These are phyloP conservation scores for Mus minutoides DNA, from an alignment of 2,797 vertebrate genomes.

Conservation along the genomic window DNA sequence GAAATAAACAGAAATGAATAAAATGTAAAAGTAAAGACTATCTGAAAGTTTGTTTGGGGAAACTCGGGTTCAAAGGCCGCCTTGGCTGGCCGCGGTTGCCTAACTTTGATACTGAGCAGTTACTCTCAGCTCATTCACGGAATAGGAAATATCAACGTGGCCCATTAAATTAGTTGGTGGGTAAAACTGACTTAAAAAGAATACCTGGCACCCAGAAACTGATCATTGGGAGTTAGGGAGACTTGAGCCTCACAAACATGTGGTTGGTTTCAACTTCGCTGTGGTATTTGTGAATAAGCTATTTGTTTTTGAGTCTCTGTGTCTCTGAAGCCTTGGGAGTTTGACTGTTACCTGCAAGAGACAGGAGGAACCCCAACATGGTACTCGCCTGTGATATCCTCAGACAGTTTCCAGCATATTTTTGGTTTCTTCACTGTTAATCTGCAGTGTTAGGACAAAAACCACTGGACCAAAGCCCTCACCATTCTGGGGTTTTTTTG, in stretches of 20 bases:
- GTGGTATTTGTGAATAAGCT: neutral
- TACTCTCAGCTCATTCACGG: neutral
- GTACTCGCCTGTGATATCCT: neutral
- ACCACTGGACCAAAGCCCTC: neutral
- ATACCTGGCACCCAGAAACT: neutral
- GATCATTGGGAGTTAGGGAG: neutral
- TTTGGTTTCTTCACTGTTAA: neutral
- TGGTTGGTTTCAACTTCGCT: conserved; percentile 4
- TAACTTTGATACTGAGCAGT: neutral
- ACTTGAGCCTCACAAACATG: neutral
- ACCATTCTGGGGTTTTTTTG: no score
- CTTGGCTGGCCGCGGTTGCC: neutral
- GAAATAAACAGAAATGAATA: neutral
- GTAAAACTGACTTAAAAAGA: conserved; percentile 20
- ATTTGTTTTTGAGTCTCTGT: neutral
- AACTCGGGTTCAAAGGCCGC: neutral
- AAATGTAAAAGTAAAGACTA: neutral
- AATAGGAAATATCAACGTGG: neutral
- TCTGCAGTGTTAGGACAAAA: neutral
- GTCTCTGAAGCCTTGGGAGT: neutral
- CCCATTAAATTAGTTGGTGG: neutral
- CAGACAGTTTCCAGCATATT: conserved; percentile 29
- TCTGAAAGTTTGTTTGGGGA: neutral
- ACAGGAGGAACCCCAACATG: neutral
- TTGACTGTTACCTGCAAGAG: conserved; percentile 41